These are phyloP conservation scores for Coreoperca whiteheadi DNA, from an alignment of 2,113 vertebrate genomes.

Conservation along the genomic window DNA sequence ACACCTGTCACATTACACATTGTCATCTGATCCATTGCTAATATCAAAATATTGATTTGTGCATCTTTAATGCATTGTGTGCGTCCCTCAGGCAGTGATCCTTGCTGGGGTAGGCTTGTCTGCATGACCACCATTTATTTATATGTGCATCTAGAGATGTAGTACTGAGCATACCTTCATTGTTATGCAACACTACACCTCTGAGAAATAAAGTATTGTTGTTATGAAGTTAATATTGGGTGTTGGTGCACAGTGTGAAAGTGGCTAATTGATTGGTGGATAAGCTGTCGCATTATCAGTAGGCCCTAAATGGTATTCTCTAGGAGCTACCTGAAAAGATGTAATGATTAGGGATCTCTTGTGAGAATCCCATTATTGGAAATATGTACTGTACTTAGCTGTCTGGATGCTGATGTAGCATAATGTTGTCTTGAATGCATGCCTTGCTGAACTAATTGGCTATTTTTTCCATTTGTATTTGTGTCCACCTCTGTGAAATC, in stretches of 20 bases:
- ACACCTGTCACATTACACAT: background rate
- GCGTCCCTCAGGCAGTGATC: background rate
- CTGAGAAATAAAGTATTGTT: slow-evolving; percentile 11
- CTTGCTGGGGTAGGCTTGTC: background rate
- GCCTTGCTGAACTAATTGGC: slow-evolving; percentile 17
- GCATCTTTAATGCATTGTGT: background rate
- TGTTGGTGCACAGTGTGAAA: slow-evolving; percentile 12
- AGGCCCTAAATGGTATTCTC: slow-evolving; percentile 10
- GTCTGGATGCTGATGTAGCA: slow-evolving; percentile 32
- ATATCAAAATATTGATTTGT: background rate
- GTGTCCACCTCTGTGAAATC: slow-evolving; percentile 5
- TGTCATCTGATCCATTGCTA: background rate
- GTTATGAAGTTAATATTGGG: slow-evolving; percentile 2
- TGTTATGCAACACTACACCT: slow-evolving; percentile 12
- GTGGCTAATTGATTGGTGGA: slow-evolving; percentile 39
- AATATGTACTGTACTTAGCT: slow-evolving; percentile 2
- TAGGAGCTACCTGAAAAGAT: background rate
- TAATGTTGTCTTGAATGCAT: background rate
- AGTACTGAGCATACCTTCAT: slow-evolving; percentile 10
- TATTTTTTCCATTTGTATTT: slow-evolving; percentile 10
- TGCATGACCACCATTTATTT: background rate
- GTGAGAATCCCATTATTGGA: slow-evolving; percentile 24
- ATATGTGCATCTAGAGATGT: background rate
- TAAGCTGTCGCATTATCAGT: slow-evolving; percentile 28
- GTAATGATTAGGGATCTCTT: slow-evolving; percentile 6